These are phyloP conservation scores for Spilogale gracilis DNA, from an alignment of 2,113 vertebrate species.

Conservation along the genomic window DNA sequence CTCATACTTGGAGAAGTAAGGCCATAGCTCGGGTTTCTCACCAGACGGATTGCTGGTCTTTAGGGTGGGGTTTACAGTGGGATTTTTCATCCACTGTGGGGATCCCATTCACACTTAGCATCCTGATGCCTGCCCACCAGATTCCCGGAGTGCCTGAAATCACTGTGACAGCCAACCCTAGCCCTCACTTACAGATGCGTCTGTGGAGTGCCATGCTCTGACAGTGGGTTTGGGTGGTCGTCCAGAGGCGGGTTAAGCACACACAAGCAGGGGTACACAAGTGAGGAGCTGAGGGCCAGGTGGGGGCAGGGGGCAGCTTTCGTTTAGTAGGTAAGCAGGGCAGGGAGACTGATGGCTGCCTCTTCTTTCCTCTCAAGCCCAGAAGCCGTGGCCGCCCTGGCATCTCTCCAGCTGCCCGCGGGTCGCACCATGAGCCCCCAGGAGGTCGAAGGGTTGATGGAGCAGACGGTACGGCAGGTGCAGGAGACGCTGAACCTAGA, in stretches of 20 bases:
- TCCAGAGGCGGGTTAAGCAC: not conserved
- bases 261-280: not conserved
- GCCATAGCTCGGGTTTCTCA: not conserved
- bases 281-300: too few species aligned
- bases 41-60: not conserved
- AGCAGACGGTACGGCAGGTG: constrained; percentile 93
- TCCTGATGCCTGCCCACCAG: not conserved
- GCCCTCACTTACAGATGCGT: not conserved
- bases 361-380: constrained; percentile 56
- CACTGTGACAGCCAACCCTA: not conserved
- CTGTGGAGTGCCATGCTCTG: not conserved
- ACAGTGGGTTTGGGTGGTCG: not conserved
- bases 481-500: constrained; percentile 92
- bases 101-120: not conserved
- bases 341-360: not conserved
- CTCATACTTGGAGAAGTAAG: not conserved
- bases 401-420: constrained; percentile 93
- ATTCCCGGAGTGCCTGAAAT: not conserved
- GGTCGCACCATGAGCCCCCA: constrained; percentile 96
- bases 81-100: not conserved
- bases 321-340: constrained; percentile 72
- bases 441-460: constrained; percentile 95
- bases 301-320: not conserved
- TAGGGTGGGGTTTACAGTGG: not conserved
- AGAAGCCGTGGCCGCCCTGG: constrained; percentile 90